Base-by-base conservation (phyloP, 1,140 invertebrate species). In the Drosophila littoralis region DNA sequence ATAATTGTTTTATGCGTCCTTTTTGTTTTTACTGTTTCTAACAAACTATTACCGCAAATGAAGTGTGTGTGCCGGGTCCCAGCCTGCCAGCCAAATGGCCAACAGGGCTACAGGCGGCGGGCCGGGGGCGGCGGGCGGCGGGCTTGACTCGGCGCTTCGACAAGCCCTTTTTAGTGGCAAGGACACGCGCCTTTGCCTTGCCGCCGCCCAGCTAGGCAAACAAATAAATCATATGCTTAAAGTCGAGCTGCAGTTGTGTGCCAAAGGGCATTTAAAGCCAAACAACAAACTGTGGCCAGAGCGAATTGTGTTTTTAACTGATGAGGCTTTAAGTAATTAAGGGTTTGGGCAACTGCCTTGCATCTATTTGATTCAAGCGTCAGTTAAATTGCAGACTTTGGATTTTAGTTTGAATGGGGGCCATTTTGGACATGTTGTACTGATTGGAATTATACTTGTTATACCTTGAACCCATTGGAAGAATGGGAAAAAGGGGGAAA, bases 1-100 rank as follows among this genome's bases (percentile, higher is more conserved):
- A 88, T 88, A 88, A 88, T 88, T 88, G 83, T 88, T 88, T 88
- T 80, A 88, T 89, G 84, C 77, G 51, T 74, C 68, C 78, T 75
- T 77, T 66, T 71, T 63, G 69, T 66, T 89, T 79, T 89, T 83
- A 83, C 79, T 83, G 79, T 67, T 65, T 46, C 80, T 69, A 89
- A 77, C 81, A 83, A 88, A 88, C 88, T 73, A 73, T 73, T 73
- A 73, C 46, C 70, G 51, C 70, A 73, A 73, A 68, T 73, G 80
- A 83, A 88, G 83, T 89, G 80, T 80, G 54, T 9, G 51, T 22
- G 17, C 40, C 43, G 71, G 61, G 64, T n/a, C 36, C n/a, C 17
- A 54, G 42, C n/a, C n/a, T n/a, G 22, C 22, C 22, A 59, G 35
- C 58, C 50, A 61, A 66, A 57, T 72, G 63, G 38, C 63, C 66